phyloP scores from a whole-genome alignment of 2,113 vertebrate genomes.

The Saguinus midas region DNA sequence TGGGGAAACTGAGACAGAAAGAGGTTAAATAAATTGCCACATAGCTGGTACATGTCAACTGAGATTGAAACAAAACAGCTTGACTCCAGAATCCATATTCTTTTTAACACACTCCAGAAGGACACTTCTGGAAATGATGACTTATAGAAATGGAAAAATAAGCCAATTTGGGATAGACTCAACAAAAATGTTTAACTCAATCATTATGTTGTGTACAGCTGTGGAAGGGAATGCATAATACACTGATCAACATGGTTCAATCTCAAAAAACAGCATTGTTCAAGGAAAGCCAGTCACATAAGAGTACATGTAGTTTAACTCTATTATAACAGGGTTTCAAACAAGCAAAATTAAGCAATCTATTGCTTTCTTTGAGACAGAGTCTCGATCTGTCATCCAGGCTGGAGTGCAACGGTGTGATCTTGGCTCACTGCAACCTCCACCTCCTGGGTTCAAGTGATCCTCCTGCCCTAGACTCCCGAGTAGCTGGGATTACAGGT shows the following conservation, averaged over 20 bases:
- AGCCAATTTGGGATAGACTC: not conserved
- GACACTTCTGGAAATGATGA: not conserved
- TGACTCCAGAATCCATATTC: not conserved
- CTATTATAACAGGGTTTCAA: not conserved
- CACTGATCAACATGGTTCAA: not conserved
- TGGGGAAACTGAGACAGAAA: not conserved
- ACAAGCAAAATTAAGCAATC: not conserved
- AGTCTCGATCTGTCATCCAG: too few species aligned
- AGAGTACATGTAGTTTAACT: not conserved
- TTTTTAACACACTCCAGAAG: not conserved
- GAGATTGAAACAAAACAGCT: not conserved
- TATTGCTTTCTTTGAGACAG: not conserved
- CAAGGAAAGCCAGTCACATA: not conserved
- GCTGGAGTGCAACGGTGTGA: too few species aligned
- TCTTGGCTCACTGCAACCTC: too few species aligned
- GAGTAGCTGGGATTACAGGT: too few species aligned
- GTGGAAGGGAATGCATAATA: not conserved
- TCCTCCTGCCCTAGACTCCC: too few species aligned
- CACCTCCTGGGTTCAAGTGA: too few species aligned
- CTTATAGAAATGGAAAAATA: not conserved
- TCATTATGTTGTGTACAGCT: not conserved
- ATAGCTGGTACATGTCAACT: too few species aligned
- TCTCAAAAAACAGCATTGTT: not conserved
- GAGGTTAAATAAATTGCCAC: not conserved
- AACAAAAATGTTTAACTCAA: not conserved